Evolutionary conservation across 2,797 vertebrate species (phyloP).

Genomic region (Mus caroli): DNA sequence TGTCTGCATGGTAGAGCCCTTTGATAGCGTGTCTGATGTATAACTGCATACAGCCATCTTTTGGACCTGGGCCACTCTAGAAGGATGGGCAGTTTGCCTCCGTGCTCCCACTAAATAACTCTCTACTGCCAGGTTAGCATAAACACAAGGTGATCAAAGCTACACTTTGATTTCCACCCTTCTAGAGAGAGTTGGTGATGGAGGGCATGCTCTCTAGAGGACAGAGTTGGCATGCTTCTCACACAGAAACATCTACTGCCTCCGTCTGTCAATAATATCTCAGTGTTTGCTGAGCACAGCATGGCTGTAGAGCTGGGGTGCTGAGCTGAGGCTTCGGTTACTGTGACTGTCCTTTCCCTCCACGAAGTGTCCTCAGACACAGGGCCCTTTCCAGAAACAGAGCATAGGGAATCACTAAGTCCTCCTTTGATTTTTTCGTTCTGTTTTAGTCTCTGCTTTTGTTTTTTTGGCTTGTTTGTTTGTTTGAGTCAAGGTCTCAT

Average conservation of each 20-base stretch:
- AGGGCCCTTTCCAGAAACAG: not conserved
- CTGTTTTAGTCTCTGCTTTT: not conserved
- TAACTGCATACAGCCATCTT: not conserved
- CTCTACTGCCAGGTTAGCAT: not conserved
- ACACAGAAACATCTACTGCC: not conserved
- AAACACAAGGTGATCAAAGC: not conserved
- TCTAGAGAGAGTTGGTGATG: too few relatives aligned
- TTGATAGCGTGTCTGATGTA: not conserved
- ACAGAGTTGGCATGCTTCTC: not conserved
- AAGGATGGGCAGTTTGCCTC: not conserved
- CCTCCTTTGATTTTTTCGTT: not conserved
- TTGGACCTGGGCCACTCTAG: not conserved
- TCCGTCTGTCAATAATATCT: not conserved
- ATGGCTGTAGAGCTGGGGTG: too few relatives aligned
- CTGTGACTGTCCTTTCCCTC: not conserved
- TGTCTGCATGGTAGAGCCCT: not conserved
- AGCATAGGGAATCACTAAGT: not conserved
- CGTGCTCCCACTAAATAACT: not conserved
- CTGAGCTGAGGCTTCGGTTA: not conserved
- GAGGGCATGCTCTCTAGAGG: not conserved
- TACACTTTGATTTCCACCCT: not conserved
- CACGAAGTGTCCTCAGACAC: not conserved
- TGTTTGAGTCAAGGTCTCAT: not conserved
- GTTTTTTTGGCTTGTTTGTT: not conserved
- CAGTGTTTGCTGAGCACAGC: not conserved